phyloP scores from a whole-genome alignment of 2,797 vertebrate species.

The Heterohyrax brucei region DNA sequence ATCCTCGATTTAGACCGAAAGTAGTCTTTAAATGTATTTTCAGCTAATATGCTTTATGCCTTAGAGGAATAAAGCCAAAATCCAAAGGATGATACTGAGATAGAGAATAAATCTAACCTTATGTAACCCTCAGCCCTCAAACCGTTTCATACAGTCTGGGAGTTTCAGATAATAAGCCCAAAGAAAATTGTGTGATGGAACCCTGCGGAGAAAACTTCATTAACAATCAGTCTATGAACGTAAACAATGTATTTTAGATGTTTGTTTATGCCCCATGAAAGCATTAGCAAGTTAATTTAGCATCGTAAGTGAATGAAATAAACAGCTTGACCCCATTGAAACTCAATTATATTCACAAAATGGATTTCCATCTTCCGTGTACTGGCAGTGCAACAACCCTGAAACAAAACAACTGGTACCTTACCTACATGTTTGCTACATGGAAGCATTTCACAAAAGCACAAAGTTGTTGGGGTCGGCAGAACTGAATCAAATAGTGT shows the following conservation, averaged over 20 bases:
- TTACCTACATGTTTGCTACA: conserved; percentile 56
- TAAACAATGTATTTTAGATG: conserved; percentile 73
- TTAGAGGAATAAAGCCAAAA: conserved; percentile 56
- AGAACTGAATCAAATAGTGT: conserved; percentile 75
- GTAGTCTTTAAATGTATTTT: conserved; percentile 57
- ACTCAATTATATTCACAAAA: conserved; percentile 80
- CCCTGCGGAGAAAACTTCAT: conserved; percentile 3
- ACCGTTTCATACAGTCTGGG: conserved; percentile 46
- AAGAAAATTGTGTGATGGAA: conserved; percentile 75
- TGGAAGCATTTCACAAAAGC: conserved; percentile 77
- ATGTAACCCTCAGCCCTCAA: background rate
- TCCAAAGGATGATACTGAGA: conserved; percentile 64
- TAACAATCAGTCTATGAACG: conserved; percentile 70
- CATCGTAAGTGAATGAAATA: conserved; percentile 78
- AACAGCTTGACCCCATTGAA: conserved; percentile 80
- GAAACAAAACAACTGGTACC: conserved; percentile 71
- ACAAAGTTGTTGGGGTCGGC: background rate
- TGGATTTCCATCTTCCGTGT: conserved; percentile 77
- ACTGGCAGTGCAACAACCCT: conserved; percentile 76
- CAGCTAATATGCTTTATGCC: conserved; percentile 59
- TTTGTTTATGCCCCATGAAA: conserved; percentile 76
- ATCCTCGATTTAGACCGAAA: background rate
- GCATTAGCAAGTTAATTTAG: conserved; percentile 78
- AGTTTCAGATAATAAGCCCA: conserved; percentile 27
- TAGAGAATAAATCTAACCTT: background rate